Evolutionary conservation across 2,113 vertebrate genomes (phyloP), one percentile per base, ranked within the genome.

Genomic region (Tachycineta bicolor): DNA sequence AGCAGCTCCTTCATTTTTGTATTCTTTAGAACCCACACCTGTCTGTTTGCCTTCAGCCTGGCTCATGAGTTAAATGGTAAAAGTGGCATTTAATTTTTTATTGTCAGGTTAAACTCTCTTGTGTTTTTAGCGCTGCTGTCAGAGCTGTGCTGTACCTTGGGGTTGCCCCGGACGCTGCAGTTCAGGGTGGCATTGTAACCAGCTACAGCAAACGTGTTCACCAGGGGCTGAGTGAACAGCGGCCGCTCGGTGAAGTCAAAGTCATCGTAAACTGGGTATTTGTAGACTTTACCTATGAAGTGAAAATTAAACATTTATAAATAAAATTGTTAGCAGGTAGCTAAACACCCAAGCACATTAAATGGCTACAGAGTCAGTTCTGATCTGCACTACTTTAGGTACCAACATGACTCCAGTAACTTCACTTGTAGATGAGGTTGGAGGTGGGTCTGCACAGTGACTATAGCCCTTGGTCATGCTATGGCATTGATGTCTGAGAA

Each of bases 161-260:
- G 99, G 85, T 99, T 99, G 87, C 99, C 99, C 44, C 99, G 98
- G 44, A 99, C 98, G 1, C 99, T 99, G 97, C 99, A 99, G 98
- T 99, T 99, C 77, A 99, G 98, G 47, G 99, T 99, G 46, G 99
- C 93, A 1, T 99, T 99, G 97, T 99, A 99, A 43, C 99, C 99
- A 28, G 99, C 99, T 1, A 99, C 84, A 2, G 99, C 99, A 16
- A 98, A 98, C 1, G 99, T 99, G 97, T 99, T 98, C 85, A 99
- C 97, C 87, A 99, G 97, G 16, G 99, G 99, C 95, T 99, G 99
- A 6, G 99, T 99, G 96, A 99, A 99, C 89, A 98, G 96, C 2
- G 99, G 99, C 1, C 98, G 94, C 96, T 99, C 99, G 6, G 97
- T 98, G 98, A 99, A 99, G 97, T 99, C 98, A 15, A 98, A 99